Conservation (phyloP, 2,797 vertebrate species). For the Rhynchonycteris naso region DNA sequence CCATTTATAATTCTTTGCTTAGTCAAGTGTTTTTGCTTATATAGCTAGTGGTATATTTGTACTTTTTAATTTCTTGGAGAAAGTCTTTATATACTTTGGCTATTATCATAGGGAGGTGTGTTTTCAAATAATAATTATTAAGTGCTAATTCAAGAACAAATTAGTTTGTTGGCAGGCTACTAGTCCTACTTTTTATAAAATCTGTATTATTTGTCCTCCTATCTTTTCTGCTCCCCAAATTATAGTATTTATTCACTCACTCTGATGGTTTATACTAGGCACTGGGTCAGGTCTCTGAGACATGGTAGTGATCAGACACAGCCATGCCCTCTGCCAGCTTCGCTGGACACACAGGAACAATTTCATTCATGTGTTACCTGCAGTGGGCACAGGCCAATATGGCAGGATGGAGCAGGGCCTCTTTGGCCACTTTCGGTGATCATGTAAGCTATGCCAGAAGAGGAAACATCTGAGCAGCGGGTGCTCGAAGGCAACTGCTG, state of each 20-base stretch:
- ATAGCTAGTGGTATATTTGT: not conserved
- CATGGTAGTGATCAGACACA: not conserved
- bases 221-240: not conserved
- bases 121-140: conserved; percentile 5
- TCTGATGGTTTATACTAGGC: not conserved
- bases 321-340: not conserved
- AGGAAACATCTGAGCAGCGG: not conserved
- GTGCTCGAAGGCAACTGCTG: not conserved
- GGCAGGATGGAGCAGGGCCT: not conserved
- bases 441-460: too few species aligned
- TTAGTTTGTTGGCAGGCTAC: not conserved
- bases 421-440: accelerated
- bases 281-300: not conserved
- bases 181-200: not conserved
- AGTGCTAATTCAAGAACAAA: conserved; percentile 31
- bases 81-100: not conserved
- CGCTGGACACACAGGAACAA: not conserved
- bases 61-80: conserved; percentile 21
- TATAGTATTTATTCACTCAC: not conserved
- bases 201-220: not conserved
- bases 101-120: not conserved
- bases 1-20: not conserved
- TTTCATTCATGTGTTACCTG: not conserved
- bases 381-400: not conserved
- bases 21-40: conserved; percentile 36